Evolutionary conservation across 2,888 invertebrate species (phyloP), one percentile per base, ranked within the genome.

Genomic region (Agapostemon virescens): DNA sequence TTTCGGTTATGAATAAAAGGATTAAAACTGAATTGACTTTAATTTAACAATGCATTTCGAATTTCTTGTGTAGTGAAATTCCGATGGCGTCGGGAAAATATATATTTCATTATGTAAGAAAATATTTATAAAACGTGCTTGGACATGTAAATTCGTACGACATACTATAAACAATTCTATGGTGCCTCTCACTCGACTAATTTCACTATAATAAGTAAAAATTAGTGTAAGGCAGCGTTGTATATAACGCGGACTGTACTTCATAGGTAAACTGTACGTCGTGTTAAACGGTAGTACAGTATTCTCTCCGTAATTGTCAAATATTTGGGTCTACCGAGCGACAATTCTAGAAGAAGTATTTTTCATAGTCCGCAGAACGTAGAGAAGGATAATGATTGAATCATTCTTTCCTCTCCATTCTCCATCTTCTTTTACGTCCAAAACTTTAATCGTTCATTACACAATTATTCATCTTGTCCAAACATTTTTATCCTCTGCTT

Each of bases 101-200:
- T n/a, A n/a, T n/a, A n/a, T n/a, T n/a, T n/a, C n/a, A n/a, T n/a
- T n/a, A n/a, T n/a, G n/a, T n/a, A n/a, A n/a, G n/a, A n/a, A n/a
- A n/a, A n/a, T n/a, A n/a, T n/a, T 66, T 82, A 36, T 69, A 64
- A 78, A 85, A 82, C 76, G 64, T 73, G 82, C 83, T 86, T 76
- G 69, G 78, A 73, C 77, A 68, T 83, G 66, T 81, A 82, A 63
- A 69, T 69, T 75, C 49, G 66, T 84, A 75, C 42, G 61, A 82
- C 84, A 85, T 83, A 88, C 55, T 55, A 17, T 55, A 72, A 71
- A 61, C 58, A 82, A 87, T 71, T 90, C 88, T 90, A 88, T 81
- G 89, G 89, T 90, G 90, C 89, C 90, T 89, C 88, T 89, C 84
- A 87, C 87, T 85, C 76, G 84, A 86, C 85, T 86, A 87, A 88